Conservation (phyloP, 2,797 vertebrate genomes). For the Hypotaenidia okinawae region DNA sequence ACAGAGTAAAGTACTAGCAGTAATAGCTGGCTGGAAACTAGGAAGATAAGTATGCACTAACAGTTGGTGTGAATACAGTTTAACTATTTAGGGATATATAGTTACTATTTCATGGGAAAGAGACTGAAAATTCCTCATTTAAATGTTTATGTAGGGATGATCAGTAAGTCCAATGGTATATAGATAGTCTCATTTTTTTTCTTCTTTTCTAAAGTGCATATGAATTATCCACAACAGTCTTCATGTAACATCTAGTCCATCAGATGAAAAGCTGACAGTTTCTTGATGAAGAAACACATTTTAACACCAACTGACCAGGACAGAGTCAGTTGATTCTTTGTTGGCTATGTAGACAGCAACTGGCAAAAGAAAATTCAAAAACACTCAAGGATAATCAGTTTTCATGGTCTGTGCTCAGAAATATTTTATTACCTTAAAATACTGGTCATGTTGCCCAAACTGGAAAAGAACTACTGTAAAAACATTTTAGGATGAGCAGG, state of each 20-base stretch:
- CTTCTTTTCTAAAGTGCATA: not conserved
- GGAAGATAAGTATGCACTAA: not conserved
- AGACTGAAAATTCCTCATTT: not conserved
- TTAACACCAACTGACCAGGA: not conserved
- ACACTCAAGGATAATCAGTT: not conserved
- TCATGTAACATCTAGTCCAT: not conserved
- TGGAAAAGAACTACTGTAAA: not conserved
- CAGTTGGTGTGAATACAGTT: not conserved
- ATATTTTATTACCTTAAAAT: not conserved
- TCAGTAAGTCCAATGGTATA: not conserved
- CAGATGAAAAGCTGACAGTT: not conserved
- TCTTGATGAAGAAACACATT: not conserved
- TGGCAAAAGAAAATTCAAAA: not conserved
- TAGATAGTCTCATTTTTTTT: not conserved
- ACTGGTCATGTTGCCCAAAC: not conserved
- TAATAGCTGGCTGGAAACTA: not conserved
- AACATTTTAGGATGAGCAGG: not conserved
- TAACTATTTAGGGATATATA: not conserved
- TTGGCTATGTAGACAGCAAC: not conserved
- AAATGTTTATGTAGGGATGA: not conserved
- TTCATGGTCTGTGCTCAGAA: not conserved
- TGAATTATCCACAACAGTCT: not conserved
- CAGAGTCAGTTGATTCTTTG: not conserved
- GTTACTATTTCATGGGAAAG: not conserved
- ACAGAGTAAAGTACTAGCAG: not conserved